Conservation (phyloP, 2,113 vertebrate genomes). For the Myrmecobius fasciatus region DNA sequence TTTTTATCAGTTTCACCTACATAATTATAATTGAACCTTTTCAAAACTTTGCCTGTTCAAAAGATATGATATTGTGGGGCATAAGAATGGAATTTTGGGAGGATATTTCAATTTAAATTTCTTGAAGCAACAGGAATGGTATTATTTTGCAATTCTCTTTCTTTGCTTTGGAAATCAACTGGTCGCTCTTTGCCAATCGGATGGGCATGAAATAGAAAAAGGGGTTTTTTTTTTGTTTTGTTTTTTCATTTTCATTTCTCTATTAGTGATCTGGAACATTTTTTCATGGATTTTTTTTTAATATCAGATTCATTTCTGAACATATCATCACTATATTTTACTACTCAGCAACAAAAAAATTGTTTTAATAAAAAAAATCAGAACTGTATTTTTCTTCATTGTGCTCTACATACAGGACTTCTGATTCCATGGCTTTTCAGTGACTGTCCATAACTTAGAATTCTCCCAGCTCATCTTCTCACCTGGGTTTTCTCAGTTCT, state of each 20-base stretch:
- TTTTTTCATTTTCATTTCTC: neutral
- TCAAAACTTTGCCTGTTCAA: neutral
- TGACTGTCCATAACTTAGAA: neutral
- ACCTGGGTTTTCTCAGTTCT: neutral
- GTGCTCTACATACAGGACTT: neutral
- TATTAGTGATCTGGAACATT: neutral
- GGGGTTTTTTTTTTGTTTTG: no score
- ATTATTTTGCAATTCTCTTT: neutral
- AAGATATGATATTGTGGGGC: neutral
- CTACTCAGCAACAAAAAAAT: neutral
- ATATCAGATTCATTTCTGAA: neutral
- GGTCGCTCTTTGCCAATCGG: neutral
- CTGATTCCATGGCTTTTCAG: neutral
- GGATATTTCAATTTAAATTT: neutral
- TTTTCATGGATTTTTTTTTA: neutral
- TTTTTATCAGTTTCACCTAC: constrained; percentile 13
- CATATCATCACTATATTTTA: neutral
- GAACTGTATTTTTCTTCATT: no score
- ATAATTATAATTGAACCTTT: constrained; percentile 3
- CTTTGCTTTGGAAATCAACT: neutral
- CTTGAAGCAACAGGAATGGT: neutral
- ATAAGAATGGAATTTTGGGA: neutral
- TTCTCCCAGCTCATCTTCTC: neutral
- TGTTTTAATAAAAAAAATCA: neutral
- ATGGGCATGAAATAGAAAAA: neutral